These are phyloP conservation scores for Brienomyrus brachyistius DNA, from an alignment of 2,113 vertebrate species.

Conservation along the genomic window DNA sequence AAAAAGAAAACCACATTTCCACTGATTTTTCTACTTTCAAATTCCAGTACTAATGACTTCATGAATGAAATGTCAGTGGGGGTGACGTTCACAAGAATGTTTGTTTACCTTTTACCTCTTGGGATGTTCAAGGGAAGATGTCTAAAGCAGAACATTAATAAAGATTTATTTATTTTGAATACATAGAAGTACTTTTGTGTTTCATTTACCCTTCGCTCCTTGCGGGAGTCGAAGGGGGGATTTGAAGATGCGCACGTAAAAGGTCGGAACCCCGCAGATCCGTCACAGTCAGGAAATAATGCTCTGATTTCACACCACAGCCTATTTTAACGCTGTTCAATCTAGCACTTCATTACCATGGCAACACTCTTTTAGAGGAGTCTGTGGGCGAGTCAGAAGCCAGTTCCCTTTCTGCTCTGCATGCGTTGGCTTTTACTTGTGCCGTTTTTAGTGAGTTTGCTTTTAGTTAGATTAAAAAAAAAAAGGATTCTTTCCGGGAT, in stretches of 20 bases:
- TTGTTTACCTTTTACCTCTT: conserved; percentile 40
- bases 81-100: conserved; percentile 27
- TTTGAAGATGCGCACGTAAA: not conserved
- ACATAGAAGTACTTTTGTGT: conserved; percentile 12
- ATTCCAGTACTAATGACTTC: conserved; percentile 33
- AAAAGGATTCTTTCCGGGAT: not conserved
- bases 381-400: conserved; percentile 6
- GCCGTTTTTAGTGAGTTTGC: not conserved
- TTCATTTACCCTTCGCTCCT: not conserved
- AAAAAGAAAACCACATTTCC: not conserved
- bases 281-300: not conserved
- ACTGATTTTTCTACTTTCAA: conserved; percentile 13
- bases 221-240: not conserved
- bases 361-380: conserved; percentile 27
- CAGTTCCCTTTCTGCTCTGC: not conserved
- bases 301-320: conserved; percentile 13
- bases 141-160: conserved; percentile 58
- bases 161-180: conserved; percentile 72
- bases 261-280: not conserved
- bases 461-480: not conserved
- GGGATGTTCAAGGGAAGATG: conserved; percentile 48
- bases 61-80: conserved; percentile 19
- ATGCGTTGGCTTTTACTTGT: not conserved
- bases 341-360: conserved; percentile 25
- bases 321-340: not conserved